These are phyloP conservation scores for Atherinosoma microstoma DNA, from an alignment of 2,797 vertebrate species.

Conservation along the genomic window DNA sequence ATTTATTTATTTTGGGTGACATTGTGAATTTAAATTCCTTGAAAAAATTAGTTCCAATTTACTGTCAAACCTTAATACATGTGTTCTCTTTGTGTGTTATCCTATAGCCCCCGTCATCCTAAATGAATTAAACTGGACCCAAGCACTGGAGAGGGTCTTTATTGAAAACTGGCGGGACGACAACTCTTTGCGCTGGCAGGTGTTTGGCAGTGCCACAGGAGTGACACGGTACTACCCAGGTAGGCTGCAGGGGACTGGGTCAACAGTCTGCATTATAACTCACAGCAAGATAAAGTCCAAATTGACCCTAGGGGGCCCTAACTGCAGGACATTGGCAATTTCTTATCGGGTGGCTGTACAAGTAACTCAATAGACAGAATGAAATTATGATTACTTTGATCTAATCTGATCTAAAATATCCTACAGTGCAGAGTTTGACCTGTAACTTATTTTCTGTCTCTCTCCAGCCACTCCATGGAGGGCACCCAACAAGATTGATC, in stretches of 20 bases:
- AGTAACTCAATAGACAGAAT: slow-evolving; percentile 68
- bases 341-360: slow-evolving; percentile 74
- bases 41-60: not conserved
- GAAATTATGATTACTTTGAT: slow-evolving; percentile 78
- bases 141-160: slow-evolving; percentile 93
- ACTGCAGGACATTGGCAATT: slow-evolving; percentile 68
- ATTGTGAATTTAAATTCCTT: not conserved
- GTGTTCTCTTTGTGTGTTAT: slow-evolving; percentile 11
- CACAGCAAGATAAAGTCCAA: slow-evolving; percentile 71
- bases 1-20: not conserved
- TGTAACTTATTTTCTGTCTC: slow-evolving; percentile 52
- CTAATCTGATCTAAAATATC: slow-evolving; percentile 71
- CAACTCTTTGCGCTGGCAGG: slow-evolving; percentile 96
- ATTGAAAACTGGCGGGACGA: slow-evolving; percentile 94
- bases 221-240: slow-evolving; percentile 91
- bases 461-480: slow-evolving; percentile 93
- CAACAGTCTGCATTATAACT: slow-evolving; percentile 53
- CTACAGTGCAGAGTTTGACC: slow-evolving; percentile 32
- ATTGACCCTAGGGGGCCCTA: slow-evolving; percentile 66
- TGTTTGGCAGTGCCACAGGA: slow-evolving; percentile 96
- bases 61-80: not conserved
- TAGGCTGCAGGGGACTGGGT: slow-evolving; percentile 44
- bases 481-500: slow-evolving; percentile 97
- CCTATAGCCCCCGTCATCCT: slow-evolving; percentile 92
- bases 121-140: slow-evolving; percentile 98